Percentiles rank a stretch among this genome's conserved stretches.
Conservation (phyloP, 2,113 vertebrate species). For the Rhineura floridana region DNA sequence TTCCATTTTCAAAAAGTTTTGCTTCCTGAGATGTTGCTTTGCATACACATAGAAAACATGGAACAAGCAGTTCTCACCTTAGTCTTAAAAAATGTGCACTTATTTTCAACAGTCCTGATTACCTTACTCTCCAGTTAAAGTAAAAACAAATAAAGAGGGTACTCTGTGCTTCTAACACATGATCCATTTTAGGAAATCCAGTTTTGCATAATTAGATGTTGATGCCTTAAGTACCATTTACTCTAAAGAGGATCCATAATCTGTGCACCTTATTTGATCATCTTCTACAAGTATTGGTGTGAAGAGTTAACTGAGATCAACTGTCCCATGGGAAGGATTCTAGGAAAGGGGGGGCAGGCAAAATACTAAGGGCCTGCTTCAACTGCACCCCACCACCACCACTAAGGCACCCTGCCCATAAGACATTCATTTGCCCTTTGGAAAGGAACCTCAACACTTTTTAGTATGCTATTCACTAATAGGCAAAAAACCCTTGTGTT, state of each 20-base stretch:
- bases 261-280: background rate
- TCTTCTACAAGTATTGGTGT: too few species aligned
- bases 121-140: background rate
- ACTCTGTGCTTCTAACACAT: background rate
- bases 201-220: background rate
- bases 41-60: background rate
- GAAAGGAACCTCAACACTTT: too few species aligned
- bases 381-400: too few species aligned
- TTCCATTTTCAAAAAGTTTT: background rate
- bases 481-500: too few species aligned
- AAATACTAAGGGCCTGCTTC: too few species aligned
- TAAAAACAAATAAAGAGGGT: background rate
- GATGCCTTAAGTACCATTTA: background rate
- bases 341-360: too few species aligned
- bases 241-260: background rate
- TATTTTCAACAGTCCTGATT: background rate
- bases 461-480: too few species aligned
- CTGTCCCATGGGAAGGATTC: too few species aligned
- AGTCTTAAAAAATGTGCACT: background rate
- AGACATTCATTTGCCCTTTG: too few species aligned
- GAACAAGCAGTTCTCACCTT: background rate
- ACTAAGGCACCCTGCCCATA: too few species aligned
- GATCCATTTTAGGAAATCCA: background rate
- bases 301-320: too few species aligned
- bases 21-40: background rate